These are phyloP conservation scores for Spodoptera exigua DNA, from an alignment of 2,888 invertebrate genomes.

Conservation along the genomic window DNA sequence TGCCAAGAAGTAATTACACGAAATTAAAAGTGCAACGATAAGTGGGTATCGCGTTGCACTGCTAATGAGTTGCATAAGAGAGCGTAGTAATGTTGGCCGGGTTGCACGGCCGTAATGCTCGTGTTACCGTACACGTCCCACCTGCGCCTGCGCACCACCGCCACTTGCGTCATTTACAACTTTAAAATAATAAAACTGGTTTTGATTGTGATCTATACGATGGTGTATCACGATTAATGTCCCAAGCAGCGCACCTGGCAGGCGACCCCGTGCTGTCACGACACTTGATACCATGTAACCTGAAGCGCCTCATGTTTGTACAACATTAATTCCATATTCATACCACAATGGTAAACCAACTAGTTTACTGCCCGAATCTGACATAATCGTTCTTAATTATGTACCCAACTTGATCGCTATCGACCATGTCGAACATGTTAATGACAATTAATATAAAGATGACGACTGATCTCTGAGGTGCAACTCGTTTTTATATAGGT, in stretches of 20 bases:
- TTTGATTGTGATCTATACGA: conserved; percentile 87
- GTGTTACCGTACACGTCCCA: conserved; percentile 80
- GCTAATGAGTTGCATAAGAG: conserved; percentile 49
- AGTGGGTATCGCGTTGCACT: conserved; percentile 35
- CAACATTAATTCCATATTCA: conserved; percentile 72
- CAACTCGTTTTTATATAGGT: conserved; percentile 44
- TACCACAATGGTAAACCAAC: conserved; percentile 69
- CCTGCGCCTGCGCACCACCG: conserved; percentile 78
- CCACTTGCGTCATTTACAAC: conserved; percentile 88
- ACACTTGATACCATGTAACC: conserved; percentile 74
- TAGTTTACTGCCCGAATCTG: conserved; percentile 62
- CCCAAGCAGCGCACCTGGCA: conserved; percentile 82
- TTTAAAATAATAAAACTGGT: conserved; percentile 89
- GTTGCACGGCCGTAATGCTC: conserved; percentile 63
- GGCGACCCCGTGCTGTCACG: conserved; percentile 77
- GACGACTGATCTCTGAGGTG: conserved; percentile 33
- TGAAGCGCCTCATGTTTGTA: conserved; percentile 67
- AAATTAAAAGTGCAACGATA: conserved; percentile 40
- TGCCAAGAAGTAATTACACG: conserved; percentile 33
- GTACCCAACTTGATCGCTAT: conserved; percentile 48
- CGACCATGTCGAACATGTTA: conserved; percentile 41
- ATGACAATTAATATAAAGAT: conserved; percentile 37
- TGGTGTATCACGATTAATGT: conserved; percentile 85
- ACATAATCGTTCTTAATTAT: conserved; percentile 66
- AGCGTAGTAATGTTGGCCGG: conserved; percentile 52